A percentile compares a stretch with the other conserved stretches of the same genome.
These are phyloP conservation scores for Papilio helenus DNA, from an alignment of 1,140 invertebrate species.

Conservation along the genomic window DNA sequence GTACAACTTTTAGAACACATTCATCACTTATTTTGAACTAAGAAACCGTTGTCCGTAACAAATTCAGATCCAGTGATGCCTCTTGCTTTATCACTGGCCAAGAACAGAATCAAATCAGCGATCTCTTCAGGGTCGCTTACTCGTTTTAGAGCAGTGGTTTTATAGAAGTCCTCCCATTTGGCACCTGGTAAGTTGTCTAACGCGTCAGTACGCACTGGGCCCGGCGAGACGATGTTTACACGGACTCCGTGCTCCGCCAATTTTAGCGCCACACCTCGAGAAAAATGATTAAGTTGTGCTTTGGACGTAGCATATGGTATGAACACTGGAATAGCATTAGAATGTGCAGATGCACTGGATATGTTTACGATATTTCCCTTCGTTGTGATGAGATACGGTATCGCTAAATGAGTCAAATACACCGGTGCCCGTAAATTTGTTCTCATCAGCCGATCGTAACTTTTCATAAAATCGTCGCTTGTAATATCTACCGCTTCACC, in stretches of 20 bases:
- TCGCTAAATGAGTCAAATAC: conserved; percentile 36
- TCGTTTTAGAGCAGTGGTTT: background rate
- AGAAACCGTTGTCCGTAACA: conserved; percentile 33
- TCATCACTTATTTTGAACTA: background rate
- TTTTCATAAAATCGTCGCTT: conserved; percentile 31
- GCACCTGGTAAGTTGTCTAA: conserved; percentile 20
- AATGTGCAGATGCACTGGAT: conserved; percentile 42
- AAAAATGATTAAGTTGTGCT: conserved; percentile 42
- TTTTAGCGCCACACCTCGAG: conserved; percentile 33
- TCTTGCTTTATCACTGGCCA: conserved; percentile 40
- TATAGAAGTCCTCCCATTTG: background rate
- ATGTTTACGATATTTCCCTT: conserved; percentile 49
- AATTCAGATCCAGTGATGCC: conserved; percentile 41
- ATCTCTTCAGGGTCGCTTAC: conserved; percentile 26
- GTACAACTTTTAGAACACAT: no score
- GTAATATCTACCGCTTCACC: conserved; percentile 75
- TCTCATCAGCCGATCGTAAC: conserved; percentile 41
- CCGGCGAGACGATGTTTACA: conserved; percentile 43
- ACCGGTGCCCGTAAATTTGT: conserved; percentile 82
- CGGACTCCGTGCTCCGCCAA: conserved; percentile 43
- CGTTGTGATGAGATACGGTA: conserved; percentile 41
- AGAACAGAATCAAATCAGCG: conserved; percentile 35
- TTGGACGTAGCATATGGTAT: conserved; percentile 25
- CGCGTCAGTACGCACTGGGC: conserved; percentile 41
- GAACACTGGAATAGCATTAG: background rate